phyloP scores from a whole-genome alignment of 2,888 invertebrate species.

The Fissipunctia ypsillon region DNA sequence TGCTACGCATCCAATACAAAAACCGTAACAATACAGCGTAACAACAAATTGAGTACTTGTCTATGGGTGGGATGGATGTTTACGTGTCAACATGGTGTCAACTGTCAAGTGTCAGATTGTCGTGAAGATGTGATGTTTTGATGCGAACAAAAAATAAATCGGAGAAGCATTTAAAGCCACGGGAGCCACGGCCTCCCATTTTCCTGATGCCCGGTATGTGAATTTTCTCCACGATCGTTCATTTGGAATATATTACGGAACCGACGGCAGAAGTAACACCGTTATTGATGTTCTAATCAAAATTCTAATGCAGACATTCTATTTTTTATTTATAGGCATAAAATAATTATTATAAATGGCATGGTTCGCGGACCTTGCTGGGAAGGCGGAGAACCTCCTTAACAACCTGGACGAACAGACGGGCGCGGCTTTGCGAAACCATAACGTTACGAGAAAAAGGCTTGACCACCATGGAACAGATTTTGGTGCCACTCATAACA shows the following conservation, averaged over 20 bases:
- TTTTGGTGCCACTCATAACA: slow-evolving; percentile 47
- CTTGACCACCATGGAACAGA: slow-evolving; percentile 67
- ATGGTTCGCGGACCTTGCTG: slow-evolving; percentile 94
- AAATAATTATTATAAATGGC: slow-evolving; percentile 89
- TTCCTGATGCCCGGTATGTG: slow-evolving; percentile 59
- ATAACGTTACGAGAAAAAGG: slow-evolving; percentile 77
- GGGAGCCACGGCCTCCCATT: slow-evolving; percentile 37
- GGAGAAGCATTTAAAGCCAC: slow-evolving; percentile 21
- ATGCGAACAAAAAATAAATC: slow-evolving; percentile 45
- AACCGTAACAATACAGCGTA: neutral
- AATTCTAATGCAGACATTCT: neutral
- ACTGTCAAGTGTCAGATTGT: slow-evolving; percentile 51
- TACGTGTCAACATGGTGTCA: slow-evolving; percentile 66
- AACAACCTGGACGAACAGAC: slow-evolving; percentile 94
- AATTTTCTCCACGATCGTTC: neutral
- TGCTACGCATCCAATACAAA: neutral
- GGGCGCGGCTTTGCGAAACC: slow-evolving; percentile 91
- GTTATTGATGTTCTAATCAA: neutral
- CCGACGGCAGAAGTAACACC: neutral
- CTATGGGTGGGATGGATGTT: slow-evolving; percentile 48
- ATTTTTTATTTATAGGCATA: slow-evolving; percentile 66
- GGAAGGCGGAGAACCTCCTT: slow-evolving; percentile 93
- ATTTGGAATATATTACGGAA: neutral
- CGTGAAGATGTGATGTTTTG: slow-evolving; percentile 59
- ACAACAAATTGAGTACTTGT: neutral